Base-by-base conservation (phyloP, 2,113 vertebrate species). In the Ochotona princeps region DNA sequence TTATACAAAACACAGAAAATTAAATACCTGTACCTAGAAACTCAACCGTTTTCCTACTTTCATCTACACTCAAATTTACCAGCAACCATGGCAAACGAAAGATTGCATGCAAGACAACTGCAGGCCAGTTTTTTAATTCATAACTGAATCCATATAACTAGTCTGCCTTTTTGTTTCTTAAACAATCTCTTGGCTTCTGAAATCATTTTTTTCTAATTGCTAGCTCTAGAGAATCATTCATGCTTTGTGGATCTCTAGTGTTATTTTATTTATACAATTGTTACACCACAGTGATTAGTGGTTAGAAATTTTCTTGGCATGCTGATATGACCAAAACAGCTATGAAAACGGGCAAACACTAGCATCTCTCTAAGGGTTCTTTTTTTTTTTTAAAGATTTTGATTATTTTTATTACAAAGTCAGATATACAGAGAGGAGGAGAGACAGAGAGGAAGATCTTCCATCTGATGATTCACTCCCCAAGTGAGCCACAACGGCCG, bases 201-300 rank as follows among this genome's bases (percentile, higher is more conserved):
- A 13, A 61, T 49, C 47, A 57, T 88, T 74, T 89, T 67, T 85
- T 5, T 30, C 57, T 23, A 57, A 63, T 61, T 35, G n/a, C 6
- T 38, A 23, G 18, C 57, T 85, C 73, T 79, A 83, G 12, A 38
- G 6, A 70, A 89, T 3, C 67, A 57, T 84, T 88, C 44, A 81
- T 49, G 18, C 47, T 84, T 67, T 70, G 28, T 20, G 5, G 15
- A 54, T 61, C 89, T 94, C 85, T 85, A 63, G 35, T 32, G 63
- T 85, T 91, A 87, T 92, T 88, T 84, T 87, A 85, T 78, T 93
- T 90, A 69, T n/a, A 82, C 79, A 74, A 87, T 69, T 67, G 91
- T 91, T 80, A 83, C 2, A 65, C 66, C 38, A 84, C 30, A 83
- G 54, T 84, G 75, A 76, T 87, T 93, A 89, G 80, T 65, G 88